Conservation (phyloP, 2,797 vertebrate species). For the Clamator glandarius region DNA sequence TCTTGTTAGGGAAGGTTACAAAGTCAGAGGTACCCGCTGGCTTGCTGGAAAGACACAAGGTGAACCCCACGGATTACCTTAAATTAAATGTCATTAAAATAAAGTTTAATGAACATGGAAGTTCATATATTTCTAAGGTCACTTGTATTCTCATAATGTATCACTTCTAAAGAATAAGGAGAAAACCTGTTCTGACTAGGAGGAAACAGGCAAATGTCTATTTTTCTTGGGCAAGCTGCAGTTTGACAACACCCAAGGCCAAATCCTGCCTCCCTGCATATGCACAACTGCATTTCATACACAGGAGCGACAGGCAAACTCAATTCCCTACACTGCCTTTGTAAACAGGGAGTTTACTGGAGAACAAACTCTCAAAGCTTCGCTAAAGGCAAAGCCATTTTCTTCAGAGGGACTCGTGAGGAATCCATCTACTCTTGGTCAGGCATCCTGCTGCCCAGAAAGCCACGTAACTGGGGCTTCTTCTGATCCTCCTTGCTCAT, state of each 20-base stretch:
- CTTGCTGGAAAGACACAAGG: neutral
- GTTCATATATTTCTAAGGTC: neutral
- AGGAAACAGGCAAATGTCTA: neutral
- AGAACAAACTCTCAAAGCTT: neutral
- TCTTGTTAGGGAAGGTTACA: neutral
- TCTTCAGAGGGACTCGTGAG: neutral
- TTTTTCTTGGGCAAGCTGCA: neutral
- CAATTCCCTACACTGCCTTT: accelerated
- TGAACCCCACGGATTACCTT: neutral
- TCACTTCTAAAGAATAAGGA: too few species aligned
- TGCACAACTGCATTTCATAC: neutral
- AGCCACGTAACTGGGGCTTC: neutral
- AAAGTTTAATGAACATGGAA: neutral
- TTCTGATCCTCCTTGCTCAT: neutral
- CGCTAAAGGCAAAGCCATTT: neutral
- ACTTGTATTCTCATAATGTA: neutral
- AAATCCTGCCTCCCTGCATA: neutral
- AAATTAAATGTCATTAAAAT: neutral
- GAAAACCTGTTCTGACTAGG: neutral
- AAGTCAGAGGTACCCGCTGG: neutral
- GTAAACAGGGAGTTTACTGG: neutral
- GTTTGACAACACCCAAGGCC: neutral
- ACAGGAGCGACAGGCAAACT: neutral
- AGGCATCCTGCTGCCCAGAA: neutral
- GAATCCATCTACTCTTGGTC: neutral